phyloP scores from a whole-genome alignment of 2,797 vertebrate genomes.

The Sparus aurata region DNA sequence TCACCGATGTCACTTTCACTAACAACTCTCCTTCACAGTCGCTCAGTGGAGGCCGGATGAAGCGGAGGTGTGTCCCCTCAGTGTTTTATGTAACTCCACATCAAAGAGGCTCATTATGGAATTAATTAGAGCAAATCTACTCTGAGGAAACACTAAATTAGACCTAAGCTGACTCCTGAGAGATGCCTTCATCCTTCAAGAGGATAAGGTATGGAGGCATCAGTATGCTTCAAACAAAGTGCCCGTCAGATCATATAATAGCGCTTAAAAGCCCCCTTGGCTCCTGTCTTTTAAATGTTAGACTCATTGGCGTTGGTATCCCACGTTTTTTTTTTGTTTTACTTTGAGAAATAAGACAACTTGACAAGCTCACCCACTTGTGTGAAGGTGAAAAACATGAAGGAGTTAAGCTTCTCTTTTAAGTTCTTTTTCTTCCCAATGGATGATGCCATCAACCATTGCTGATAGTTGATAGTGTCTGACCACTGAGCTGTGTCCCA shows the following conservation, averaged over 20 bases:
- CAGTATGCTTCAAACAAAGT: slow-evolving; percentile 15
- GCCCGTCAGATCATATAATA: not conserved
- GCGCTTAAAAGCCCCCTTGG: not conserved
- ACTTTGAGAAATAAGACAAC: not conserved
- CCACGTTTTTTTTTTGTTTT: not conserved
- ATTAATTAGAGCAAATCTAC: slow-evolving; percentile 75
- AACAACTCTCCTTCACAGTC: not conserved
- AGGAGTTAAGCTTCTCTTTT: not conserved
- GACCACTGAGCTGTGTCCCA: too few species aligned
- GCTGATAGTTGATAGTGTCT: too few species aligned
- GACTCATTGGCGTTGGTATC: not conserved
- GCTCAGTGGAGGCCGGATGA: slow-evolving; percentile 26
- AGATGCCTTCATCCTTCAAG: slow-evolving; percentile 36
- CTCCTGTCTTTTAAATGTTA: not conserved
- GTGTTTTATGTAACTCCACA: slow-evolving; percentile 62
- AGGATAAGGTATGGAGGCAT: not conserved
- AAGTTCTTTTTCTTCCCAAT: not conserved
- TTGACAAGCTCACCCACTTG: not conserved
- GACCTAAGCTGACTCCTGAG: slow-evolving; percentile 56
- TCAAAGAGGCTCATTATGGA: slow-evolving; percentile 72
- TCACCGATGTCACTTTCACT: slow-evolving; percentile 27
- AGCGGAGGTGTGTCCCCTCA: slow-evolving; percentile 52
- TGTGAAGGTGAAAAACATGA: not conserved
- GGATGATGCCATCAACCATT: too few species aligned
- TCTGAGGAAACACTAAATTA: slow-evolving; percentile 55